Evolutionary conservation across 2,113 vertebrate species (phyloP).

Genomic region (Noturus placidus): DNA sequence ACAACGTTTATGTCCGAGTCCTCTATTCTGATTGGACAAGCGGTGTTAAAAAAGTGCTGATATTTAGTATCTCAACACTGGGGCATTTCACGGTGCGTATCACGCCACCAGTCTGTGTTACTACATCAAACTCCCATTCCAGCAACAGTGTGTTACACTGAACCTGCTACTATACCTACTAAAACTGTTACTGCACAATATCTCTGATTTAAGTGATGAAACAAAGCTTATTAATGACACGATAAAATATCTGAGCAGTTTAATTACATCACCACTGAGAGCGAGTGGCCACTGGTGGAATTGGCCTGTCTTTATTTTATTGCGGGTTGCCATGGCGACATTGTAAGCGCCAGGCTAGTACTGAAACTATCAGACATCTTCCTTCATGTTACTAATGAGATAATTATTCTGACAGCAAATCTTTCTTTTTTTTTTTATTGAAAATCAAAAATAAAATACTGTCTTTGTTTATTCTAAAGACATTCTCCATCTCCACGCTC

Average conservation of each 20-base stretch:
- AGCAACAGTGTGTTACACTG: too few species aligned
- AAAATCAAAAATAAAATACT: neutral
- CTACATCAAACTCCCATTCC: too few species aligned
- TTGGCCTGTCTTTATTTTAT: neutral
- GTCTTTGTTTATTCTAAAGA: neutral
- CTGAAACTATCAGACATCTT: neutral
- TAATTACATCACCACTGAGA: neutral
- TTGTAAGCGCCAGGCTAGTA: neutral
- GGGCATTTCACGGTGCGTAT: too few species aligned
- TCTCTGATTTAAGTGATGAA: neutral
- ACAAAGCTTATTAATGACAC: neutral
- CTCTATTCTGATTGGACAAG: too few species aligned
- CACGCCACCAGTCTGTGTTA: too few species aligned
- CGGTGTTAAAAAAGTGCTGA: too few species aligned
- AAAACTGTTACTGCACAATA: neutral
- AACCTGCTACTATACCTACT: too few species aligned
- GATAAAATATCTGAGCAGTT: neutral
- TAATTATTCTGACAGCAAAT: neutral
- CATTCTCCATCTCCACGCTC: neutral
- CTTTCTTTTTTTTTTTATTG: neutral
- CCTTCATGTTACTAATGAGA: neutral
- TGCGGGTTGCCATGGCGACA: neutral
- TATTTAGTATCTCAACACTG: too few species aligned
- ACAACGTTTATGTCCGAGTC: neutral
- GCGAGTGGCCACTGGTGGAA: neutral